Conservation (phyloP, 2,113 vertebrate species). For the Gnathonemus echidnorhynchus region DNA sequence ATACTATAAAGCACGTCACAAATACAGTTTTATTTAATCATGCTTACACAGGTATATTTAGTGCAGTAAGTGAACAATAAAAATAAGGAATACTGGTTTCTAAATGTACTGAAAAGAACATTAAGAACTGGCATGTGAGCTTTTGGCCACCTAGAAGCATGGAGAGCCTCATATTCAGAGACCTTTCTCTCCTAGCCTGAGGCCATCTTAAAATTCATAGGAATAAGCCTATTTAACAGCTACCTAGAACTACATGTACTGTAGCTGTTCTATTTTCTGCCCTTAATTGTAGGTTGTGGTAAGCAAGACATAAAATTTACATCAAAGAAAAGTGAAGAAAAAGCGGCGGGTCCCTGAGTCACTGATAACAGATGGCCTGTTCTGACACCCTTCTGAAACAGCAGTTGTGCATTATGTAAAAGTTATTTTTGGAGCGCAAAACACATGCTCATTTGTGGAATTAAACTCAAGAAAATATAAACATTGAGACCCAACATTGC, state of each 20-base stretch:
- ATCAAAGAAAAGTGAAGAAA: background rate
- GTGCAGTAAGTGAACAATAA: conserved; percentile 9
- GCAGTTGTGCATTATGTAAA: conserved; percentile 13
- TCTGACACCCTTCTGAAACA: background rate
- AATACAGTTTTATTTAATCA: conserved; percentile 14
- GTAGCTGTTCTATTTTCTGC: background rate
- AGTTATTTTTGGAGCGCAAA: conserved; percentile 13
- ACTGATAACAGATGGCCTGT: conserved; percentile 6
- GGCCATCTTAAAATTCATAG: background rate
- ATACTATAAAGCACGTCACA: background rate
- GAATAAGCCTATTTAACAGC: background rate
- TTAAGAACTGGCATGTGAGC: background rate
- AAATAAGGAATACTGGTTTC: background rate
- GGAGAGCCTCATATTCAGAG: background rate
- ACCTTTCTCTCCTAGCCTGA: background rate
- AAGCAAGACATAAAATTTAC: conserved; percentile 11
- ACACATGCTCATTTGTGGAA: conserved; percentile 9
- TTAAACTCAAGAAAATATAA: conserved; percentile 5
- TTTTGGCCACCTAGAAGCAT: background rate
- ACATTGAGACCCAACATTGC: background rate
- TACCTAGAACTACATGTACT: background rate
- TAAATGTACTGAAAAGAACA: background rate
- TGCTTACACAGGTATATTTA: conserved; percentile 15
- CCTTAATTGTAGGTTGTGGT: background rate
- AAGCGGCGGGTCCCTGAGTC: background rate